These are phyloP conservation scores for Rallus limicola DNA, from an alignment of 2,113 vertebrate species.

Conservation along the genomic window DNA sequence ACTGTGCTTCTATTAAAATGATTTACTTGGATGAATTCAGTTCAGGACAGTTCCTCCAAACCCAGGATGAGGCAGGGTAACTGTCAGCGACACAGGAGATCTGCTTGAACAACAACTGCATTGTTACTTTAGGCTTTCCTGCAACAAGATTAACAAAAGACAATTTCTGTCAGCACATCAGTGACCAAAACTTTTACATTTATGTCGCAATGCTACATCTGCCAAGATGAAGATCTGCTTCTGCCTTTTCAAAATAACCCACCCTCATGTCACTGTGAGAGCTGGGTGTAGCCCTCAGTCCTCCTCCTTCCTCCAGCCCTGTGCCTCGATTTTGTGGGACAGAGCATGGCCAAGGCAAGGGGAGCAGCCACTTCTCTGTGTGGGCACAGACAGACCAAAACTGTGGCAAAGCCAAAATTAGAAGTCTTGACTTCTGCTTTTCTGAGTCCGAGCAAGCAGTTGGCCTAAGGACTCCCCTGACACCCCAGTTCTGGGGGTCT, in stretches of 20 bases:
- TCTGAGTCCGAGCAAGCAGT: background rate
- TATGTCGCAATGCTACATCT: background rate
- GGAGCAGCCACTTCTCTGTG: background rate
- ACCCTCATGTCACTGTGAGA: rapidly evolving
- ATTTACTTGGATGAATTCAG: constrained; percentile 73
- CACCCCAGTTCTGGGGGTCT: background rate
- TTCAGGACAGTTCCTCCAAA: constrained; percentile 73
- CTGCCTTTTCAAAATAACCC: background rate
- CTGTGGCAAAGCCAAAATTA: background rate
- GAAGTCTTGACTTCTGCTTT: constrained; percentile 25
- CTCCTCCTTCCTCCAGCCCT: background rate
- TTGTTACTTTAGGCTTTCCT: constrained; percentile 73
- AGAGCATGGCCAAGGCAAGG: background rate
- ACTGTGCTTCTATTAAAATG: no score
- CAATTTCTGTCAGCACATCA: background rate
- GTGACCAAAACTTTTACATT: background rate
- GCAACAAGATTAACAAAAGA: background rate
- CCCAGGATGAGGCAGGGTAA: constrained; percentile 73
- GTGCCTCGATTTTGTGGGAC: background rate
- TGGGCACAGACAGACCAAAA: background rate
- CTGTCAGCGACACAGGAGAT: constrained; percentile 72
- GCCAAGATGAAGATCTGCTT: background rate
- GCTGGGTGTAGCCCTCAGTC: background rate
- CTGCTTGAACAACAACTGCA: constrained; percentile 22
- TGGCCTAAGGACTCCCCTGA: no score